Evolutionary conservation across 2,797 vertebrate genomes (phyloP).

Genomic region (Geotrypetes seraphini): DNA sequence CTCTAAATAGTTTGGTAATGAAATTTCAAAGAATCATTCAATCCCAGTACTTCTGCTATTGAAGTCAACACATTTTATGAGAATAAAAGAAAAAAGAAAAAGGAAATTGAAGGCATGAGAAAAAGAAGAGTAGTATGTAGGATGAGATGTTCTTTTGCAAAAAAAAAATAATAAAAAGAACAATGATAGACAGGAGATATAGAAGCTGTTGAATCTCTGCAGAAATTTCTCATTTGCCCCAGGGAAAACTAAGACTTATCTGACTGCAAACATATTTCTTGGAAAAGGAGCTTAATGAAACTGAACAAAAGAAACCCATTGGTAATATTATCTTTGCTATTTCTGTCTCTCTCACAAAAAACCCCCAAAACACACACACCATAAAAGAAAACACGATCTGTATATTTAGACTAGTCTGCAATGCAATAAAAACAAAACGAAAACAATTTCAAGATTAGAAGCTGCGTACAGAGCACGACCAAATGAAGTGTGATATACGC

Average conservation of each 20-base stretch:
- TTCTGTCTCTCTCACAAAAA: constrained; percentile 14
- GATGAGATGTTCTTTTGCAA: constrained; percentile 9
- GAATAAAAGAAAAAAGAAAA: background rate
- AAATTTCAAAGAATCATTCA: too few relatives aligned
- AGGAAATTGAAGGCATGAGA: background rate
- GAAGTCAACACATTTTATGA: constrained; percentile 20
- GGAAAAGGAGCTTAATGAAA: constrained; percentile 6
- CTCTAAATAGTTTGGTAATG: too few relatives aligned
- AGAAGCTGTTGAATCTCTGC: constrained; percentile 4
- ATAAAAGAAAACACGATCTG: background rate
- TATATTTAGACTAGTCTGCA: constrained; percentile 13
- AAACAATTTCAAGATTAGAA: constrained; percentile 21
- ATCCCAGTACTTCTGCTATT: too few relatives aligned
- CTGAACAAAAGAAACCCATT: constrained; percentile 6
- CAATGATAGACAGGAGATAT: constrained; percentile 9
- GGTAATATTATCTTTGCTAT: background rate
- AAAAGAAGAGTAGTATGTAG: constrained; percentile 8
- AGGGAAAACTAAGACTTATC: constrained; percentile 11
- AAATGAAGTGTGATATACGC: background rate
- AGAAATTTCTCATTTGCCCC: constrained; percentile 1
- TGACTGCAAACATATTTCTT: background rate
- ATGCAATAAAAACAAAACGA: constrained; percentile 28
- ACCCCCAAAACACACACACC: background rate
- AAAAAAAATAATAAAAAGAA: background rate
- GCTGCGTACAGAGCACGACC: background rate